phyloP scores from a whole-genome alignment of 2,888 invertebrate species.

The Galerucella pusilla region DNA sequence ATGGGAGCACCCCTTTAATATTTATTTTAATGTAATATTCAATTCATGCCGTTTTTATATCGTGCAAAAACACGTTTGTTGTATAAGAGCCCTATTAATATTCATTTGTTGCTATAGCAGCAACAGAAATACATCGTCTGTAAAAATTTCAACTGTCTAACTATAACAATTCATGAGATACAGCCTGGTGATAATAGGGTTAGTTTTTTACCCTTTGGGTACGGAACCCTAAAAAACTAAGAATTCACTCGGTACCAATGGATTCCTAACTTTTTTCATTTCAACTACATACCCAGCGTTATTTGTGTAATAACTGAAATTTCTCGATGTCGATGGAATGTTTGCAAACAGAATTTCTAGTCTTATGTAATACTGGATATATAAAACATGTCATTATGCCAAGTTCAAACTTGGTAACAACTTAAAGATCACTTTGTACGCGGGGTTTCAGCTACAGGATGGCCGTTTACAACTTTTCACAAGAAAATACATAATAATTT shows the following conservation, averaged over 20 bases:
- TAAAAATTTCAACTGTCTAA: no score
- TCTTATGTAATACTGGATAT: slow-evolving; percentile 39
- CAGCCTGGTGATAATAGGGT: no score
- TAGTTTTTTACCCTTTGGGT: no score
- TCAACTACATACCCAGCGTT: neutral
- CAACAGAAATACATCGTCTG: no score
- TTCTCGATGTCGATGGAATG: slow-evolving; percentile 32
- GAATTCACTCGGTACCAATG: neutral
- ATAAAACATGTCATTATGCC: slow-evolving; percentile 43
- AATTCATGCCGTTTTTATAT: no score
- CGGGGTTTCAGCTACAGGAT: slow-evolving; percentile 30
- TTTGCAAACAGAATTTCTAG: slow-evolving; percentile 37
- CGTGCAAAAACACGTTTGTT: no score
- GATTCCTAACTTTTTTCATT: neutral
- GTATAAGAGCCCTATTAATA: no score
- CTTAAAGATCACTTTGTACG: slow-evolving; percentile 21
- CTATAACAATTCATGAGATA: no score
- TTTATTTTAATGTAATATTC: no score
- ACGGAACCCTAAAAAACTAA: no score
- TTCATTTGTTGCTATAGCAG: no score
- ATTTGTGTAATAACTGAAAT: slow-evolving; percentile 15
- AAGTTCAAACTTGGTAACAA: slow-evolving; percentile 40
- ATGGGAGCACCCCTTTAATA: no score
- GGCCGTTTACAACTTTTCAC: neutral
- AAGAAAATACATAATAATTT: neutral